Percentiles rank a stretch among this genome's conserved stretches.
phyloP scores from a whole-genome alignment of 2,888 invertebrate species.

The Drosophila leonis region DNA sequence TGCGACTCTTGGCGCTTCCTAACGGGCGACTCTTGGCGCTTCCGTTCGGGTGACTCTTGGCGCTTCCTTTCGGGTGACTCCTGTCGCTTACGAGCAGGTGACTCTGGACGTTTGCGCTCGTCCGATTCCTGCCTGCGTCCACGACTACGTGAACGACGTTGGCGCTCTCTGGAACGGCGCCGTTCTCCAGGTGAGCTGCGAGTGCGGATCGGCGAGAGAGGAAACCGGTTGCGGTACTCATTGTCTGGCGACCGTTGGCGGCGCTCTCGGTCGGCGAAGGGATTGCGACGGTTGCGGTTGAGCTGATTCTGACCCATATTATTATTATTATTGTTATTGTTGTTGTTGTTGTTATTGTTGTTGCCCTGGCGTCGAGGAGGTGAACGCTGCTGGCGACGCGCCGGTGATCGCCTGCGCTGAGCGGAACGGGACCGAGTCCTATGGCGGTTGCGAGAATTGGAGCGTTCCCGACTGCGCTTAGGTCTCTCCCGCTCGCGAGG shows the following conservation, averaged over 20 bases:
- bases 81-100: constrained; percentile 19
- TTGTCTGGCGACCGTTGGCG: constrained; percentile 79
- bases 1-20: constrained; percentile 35
- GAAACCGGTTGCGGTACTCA: constrained; percentile 82
- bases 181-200: constrained; percentile 75
- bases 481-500: constrained; percentile 39
- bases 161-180: constrained; percentile 66
- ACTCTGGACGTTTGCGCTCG: constrained; percentile 36
- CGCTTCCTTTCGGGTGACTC: constrained; percentile 28
- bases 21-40: constrained; percentile 39
- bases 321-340: constrained; percentile 12
- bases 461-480: constrained; percentile 57
- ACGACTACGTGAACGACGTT: constrained; percentile 59
- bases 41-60: constrained; percentile 34
- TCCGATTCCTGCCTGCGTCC: constrained; percentile 56
- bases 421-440: constrained; percentile 60
- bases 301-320: constrained; percentile 40
- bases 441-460: constrained; percentile 58
- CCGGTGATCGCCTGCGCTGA: constrained; percentile 71
- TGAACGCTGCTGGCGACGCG: constrained; percentile 79
- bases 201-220: constrained; percentile 79
- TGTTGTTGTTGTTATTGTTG: constrained; percentile 17
- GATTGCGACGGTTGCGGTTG: constrained; percentile 76
- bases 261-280: constrained; percentile 82
- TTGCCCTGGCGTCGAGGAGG: constrained; percentile 72